Base-by-base conservation (phyloP, 2,888 invertebrate genomes). In the Scaptomyza tumidula region DNA sequence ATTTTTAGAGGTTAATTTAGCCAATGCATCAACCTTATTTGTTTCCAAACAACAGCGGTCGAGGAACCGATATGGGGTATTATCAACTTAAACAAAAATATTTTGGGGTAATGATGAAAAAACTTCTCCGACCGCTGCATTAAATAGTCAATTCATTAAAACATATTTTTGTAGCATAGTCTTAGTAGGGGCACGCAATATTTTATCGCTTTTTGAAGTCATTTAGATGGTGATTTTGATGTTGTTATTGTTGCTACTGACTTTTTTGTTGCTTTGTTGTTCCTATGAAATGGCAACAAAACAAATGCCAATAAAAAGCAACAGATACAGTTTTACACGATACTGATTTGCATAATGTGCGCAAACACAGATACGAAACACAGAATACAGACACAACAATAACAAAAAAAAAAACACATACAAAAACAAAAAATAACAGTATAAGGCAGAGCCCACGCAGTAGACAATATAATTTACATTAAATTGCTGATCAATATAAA, bases 401-500 rank as follows among this genome's bases (percentile, higher is more conserved):
- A 41, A 41, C 39, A 39, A 9, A 14, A 24, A 63, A n/a, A 52
- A 10, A 44, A 24, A 54, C 46, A 60, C 19, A 48, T 19, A 48
- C 60, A 61, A 63, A 62, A 49, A 74, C 27, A 39, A 54, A 39
- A 1, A 33, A 33, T 2, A 50, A 58, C 50, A 31, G 24, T 33
- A 62, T 54, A 63, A 50, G 62, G 54, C 57, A 58, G 54, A 49
- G 39, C 41, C 58, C 52, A 66, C 56, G 66, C 62, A 69, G 78
- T 72, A 81, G 76, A 76, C 85, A 79, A 79, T 81, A 84, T 87
- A 84, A 87, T 87, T 85, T 84, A 87, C 85, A 84, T 84, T 85
- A 81, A 87, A 87, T 87, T 82, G 79, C 83, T 85, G 85, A 85
- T 87, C 87, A 84, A 87, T 87, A 85, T 82, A 84, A 85, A 83